A percentile compares a stretch with the other conserved stretches of the same genome.
Conservation (phyloP, 2,113 vertebrate species). For the Ursus arctos region DNA sequence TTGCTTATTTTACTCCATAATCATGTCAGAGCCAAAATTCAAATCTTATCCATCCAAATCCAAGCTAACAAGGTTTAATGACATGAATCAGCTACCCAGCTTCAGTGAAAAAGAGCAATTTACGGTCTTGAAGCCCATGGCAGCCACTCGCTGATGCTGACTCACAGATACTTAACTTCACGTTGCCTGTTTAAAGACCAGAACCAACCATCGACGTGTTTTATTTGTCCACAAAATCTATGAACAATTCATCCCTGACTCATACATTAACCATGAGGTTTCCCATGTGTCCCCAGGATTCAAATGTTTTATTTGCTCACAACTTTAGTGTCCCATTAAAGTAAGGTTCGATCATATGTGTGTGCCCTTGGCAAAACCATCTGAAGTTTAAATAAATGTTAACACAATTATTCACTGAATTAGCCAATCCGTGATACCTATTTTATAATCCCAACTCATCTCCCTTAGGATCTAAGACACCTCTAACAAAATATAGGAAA, state of each 20-base stretch:
- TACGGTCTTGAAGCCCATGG: not conserved
- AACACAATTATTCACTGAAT: constrained; percentile 42
- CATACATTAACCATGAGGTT: not conserved
- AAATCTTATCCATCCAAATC: not conserved
- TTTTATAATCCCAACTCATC: not conserved
- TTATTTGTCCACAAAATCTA: not conserved
- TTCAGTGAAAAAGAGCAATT: not conserved
- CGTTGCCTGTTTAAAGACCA: not conserved
- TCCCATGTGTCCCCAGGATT: constrained; percentile 5
- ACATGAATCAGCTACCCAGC: not conserved
- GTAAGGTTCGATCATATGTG: not conserved
- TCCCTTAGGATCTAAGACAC: not conserved
- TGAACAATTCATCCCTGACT: constrained; percentile 3
- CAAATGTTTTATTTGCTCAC: constrained; percentile 52
- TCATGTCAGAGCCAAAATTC: constrained; percentile 30
- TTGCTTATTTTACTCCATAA: not conserved
- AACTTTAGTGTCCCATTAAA: constrained; percentile 24
- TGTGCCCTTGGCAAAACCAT: not conserved
- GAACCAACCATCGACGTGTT: not conserved
- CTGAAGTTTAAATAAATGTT: constrained; percentile 39
- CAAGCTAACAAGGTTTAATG: not conserved
- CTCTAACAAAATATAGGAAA: constrained; percentile 26
- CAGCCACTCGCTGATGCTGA: not conserved
- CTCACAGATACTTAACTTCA: constrained; percentile 30
- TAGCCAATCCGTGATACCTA: not conserved